Evolutionary conservation across 2,888 invertebrate species (phyloP).

Genomic region (Leuctra nigra): DNA sequence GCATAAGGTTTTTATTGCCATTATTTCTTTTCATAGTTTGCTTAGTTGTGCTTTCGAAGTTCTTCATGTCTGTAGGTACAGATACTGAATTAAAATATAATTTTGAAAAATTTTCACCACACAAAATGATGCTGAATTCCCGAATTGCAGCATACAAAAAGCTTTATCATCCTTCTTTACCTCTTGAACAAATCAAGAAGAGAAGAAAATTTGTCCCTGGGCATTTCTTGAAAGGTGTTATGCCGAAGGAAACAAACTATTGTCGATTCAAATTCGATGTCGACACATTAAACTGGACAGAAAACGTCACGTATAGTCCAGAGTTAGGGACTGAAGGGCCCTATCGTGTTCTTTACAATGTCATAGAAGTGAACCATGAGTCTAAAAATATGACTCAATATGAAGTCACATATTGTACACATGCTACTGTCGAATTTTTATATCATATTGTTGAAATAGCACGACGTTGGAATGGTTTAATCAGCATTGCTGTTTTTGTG

Average conservation of each 20-base stretch:
- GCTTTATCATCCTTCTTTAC: not conserved
- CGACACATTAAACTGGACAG: constrained; percentile 45
- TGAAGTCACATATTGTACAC: constrained; percentile 62
- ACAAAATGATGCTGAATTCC: no score
- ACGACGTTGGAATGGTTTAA: constrained; percentile 61
- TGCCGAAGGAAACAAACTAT: constrained; percentile 44
- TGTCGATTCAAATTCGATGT: constrained; percentile 56
- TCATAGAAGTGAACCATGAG: constrained; percentile 44
- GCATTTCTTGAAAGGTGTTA: constrained; percentile 34
- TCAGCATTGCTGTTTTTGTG: constrained; percentile 61
- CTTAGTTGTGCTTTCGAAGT: constrained; percentile 12
- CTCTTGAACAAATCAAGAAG: not conserved
- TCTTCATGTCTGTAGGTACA: no score
- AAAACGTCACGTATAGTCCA: constrained; percentile 47
- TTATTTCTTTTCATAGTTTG: constrained; percentile 12
- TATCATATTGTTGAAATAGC: constrained; percentile 62
- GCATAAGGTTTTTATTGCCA: constrained; percentile 5
- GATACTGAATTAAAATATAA: no score
- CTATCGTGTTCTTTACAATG: constrained; percentile 57
- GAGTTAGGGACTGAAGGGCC: constrained; percentile 51
- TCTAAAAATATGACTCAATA: constrained; percentile 34
- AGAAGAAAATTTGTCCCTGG: constrained; percentile 31
- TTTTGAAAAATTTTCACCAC: no score
- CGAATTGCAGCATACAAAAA: not conserved
- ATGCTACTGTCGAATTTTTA: constrained; percentile 63